phyloP scores from a whole-genome alignment of 2,888 invertebrate species.

The Rhagonycha fulva region DNA sequence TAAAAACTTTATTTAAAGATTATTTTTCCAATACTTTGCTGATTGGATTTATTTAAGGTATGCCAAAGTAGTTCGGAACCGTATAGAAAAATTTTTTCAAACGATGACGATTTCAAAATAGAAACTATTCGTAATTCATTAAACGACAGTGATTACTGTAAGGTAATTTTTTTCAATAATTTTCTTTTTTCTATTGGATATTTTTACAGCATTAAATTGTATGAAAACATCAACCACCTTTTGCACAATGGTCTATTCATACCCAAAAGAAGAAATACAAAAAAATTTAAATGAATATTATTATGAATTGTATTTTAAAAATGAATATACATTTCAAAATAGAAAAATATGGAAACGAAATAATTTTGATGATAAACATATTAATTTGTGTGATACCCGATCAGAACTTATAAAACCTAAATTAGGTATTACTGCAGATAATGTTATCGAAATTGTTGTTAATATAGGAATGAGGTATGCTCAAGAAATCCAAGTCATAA shows the following conservation, averaged over 20 bases:
- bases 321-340: neutral
- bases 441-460: neutral
- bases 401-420: neutral
- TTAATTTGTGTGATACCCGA: neutral
- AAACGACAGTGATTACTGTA: neutral
- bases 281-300: neutral
- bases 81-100: neutral
- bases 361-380: neutral
- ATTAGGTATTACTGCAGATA: neutral
- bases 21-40: neutral
- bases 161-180: neutral
- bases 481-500: neutral
- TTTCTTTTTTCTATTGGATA: neutral
- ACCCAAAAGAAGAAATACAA: neutral
- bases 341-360: no score
- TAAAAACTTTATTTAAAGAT: no score
- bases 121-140: neutral
- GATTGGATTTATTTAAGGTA: neutral
- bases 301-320: neutral
- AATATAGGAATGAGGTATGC: neutral
- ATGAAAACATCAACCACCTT: neutral
- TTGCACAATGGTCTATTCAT: neutral
- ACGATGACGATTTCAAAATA: neutral
- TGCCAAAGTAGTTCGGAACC: neutral
- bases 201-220: neutral